These are phyloP conservation scores for Polypterus senegalus DNA, from an alignment of 2,113 vertebrate species.

Conservation along the genomic window DNA sequence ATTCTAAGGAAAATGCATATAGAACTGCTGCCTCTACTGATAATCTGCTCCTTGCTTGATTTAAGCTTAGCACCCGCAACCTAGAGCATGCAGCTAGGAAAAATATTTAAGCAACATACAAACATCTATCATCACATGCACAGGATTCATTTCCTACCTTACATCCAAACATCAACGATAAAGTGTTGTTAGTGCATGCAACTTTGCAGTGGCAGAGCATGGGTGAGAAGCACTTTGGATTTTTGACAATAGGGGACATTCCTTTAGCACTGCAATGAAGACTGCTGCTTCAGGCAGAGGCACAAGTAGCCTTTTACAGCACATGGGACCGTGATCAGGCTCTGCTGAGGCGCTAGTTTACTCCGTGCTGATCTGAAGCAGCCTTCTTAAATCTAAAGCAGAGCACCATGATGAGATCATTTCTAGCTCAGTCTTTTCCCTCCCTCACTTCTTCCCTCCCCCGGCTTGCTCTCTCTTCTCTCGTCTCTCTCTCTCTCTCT, in stretches of 20 bases:
- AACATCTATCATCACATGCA: constrained; percentile 39
- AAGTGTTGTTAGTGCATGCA: constrained; percentile 84
- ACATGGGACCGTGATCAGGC: constrained; percentile 42
- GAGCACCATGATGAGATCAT: constrained; percentile 42
- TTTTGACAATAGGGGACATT: constrained; percentile 80
- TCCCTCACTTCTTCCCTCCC: constrained; percentile 1
- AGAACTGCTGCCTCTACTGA: too few species aligned
- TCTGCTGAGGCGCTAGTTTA: constrained; percentile 38
- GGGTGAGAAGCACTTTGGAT: constrained; percentile 69
- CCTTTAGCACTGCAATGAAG: constrained; percentile 53
- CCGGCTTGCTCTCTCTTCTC: constrained; percentile 2
- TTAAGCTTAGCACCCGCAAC: not conserved
- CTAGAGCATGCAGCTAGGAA: constrained; percentile 4
- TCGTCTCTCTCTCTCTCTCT: constrained; percentile 3
- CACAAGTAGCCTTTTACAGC: constrained; percentile 36
- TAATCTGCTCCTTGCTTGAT: not conserved
- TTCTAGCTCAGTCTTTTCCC: constrained; percentile 20
- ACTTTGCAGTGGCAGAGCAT: constrained; percentile 95
- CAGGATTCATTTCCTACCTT: constrained; percentile 69
- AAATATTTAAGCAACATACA: constrained; percentile 8
- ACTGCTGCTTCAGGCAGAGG: constrained; percentile 43
- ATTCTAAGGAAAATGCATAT: too few species aligned
- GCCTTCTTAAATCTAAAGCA: constrained; percentile 38
- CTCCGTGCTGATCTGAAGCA: constrained; percentile 34
- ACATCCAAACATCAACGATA: constrained; percentile 93